These are phyloP conservation scores for Gadus macrocephalus DNA, from an alignment of 2,113 vertebrate species.

Conservation along the genomic window DNA sequence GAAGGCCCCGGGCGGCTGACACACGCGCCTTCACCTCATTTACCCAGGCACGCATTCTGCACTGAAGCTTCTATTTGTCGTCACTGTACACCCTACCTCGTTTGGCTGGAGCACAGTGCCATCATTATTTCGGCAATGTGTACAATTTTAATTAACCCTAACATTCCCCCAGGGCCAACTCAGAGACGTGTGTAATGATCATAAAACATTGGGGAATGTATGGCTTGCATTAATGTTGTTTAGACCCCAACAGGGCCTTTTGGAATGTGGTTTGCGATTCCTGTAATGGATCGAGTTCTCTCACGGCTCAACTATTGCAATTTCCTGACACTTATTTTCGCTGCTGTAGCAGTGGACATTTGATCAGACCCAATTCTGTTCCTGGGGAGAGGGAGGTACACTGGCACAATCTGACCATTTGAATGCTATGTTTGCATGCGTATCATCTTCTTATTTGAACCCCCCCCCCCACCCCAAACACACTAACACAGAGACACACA, in stretches of 20 bases:
- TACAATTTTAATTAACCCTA: conserved; percentile 43
- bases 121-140: conserved; percentile 26
- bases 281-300: conserved; percentile 2
- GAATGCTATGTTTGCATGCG: too few relatives aligned
- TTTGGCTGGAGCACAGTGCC: too few relatives aligned
- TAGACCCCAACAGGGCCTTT: neutral
- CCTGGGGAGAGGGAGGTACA: too few relatives aligned
- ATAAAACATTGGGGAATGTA: conserved; percentile 37
- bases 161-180: conserved; percentile 6
- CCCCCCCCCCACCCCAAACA: neutral
- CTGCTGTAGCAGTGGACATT: neutral
- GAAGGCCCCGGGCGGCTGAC: too few relatives aligned
- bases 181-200: conserved; percentile 39
- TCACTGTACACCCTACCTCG: neutral
- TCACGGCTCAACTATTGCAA: too few relatives aligned
- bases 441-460: too few relatives aligned
- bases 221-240: neutral
- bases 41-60: too few relatives aligned
- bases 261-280: conserved; percentile 16
- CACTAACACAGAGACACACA: neutral
- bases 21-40: too few relatives aligned
- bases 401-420: neutral
- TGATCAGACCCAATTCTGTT: too few relatives aligned
- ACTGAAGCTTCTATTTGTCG: neutral
- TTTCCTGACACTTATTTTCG: neutral